Conservation (phyloP, 2,888 invertebrate genomes). For the Melieria omissa region DNA sequence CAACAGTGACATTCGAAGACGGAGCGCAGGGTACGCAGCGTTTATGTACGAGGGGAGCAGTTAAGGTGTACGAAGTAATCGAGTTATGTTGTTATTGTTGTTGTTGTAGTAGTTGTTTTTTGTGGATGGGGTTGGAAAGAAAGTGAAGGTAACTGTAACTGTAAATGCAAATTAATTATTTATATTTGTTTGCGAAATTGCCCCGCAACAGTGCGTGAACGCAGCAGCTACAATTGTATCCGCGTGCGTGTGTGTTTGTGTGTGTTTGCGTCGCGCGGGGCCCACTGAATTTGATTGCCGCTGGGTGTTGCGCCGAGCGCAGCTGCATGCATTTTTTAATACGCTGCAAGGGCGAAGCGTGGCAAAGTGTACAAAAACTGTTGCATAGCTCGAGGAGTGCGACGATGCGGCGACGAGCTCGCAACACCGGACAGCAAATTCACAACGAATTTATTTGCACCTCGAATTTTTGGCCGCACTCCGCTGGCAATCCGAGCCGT, state of each 20-base stretch:
- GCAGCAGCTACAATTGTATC: neutral
- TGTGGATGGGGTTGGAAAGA: neutral
- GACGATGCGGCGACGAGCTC: neutral
- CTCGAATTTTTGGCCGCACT: too few species aligned
- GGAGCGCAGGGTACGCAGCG: too few species aligned
- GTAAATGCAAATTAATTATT: conserved; percentile 21
- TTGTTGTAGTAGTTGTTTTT: neutral
- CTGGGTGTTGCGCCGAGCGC: conserved; percentile 18
- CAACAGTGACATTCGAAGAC: too few species aligned
- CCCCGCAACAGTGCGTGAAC: neutral
- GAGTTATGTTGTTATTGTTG: neutral
- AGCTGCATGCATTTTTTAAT: conserved; percentile 20
- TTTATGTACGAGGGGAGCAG: too few species aligned
- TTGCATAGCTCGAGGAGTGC: conserved; percentile 14
- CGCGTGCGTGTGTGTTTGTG: neutral
- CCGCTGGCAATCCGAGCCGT: too few species aligned
- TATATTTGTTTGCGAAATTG: neutral
- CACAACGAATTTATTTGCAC: too few species aligned
- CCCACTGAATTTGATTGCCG: conserved; percentile 28
- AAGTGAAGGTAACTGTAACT: conserved; percentile 19
- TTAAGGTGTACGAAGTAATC: neutral
- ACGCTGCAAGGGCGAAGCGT: too few species aligned
- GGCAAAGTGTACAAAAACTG: neutral
- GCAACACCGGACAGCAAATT: neutral
- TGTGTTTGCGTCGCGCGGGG: neutral